Percentiles rank a stretch among this genome's conserved stretches.
phyloP scores from a whole-genome alignment of 1,140 invertebrate genomes.

The Batillaria attramentaria region DNA sequence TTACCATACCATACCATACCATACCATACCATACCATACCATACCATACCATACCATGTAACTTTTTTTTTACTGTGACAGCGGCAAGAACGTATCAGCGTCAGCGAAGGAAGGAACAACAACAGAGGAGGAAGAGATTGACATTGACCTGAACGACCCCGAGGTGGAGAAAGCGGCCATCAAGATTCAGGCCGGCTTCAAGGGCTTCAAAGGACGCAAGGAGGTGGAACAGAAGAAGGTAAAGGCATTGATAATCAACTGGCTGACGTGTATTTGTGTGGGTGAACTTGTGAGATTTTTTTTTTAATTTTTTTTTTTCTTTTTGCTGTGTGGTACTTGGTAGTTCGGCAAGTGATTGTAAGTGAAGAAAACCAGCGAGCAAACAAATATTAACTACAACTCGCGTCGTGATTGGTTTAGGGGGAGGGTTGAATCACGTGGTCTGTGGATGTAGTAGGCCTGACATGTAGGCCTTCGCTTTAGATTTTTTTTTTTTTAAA shows the following conservation, averaged over 20 bases:
- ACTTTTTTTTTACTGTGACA: background rate
- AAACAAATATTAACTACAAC: background rate
- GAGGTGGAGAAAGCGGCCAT: slow-evolving; percentile 61
- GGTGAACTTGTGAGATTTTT: background rate
- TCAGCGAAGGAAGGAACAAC: background rate
- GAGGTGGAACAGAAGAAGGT: background rate
- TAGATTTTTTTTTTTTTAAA: background rate
- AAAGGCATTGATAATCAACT: no score
- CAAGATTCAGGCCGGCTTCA: slow-evolving; percentile 66
- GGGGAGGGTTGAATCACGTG: background rate
- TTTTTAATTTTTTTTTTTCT: background rate
- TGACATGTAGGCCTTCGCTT: no score
- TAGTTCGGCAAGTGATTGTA: background rate
- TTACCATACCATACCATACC: background rate
- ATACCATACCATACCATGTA: background rate
- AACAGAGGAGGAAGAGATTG: slow-evolving; percentile 49
- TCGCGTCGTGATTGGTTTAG: background rate
- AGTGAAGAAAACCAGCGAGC: background rate
- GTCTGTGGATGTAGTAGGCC: no score
- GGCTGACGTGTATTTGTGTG: background rate
- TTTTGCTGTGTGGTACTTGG: background rate
- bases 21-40: background rate
- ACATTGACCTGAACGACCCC: slow-evolving; percentile 66
- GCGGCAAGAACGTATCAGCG: background rate
- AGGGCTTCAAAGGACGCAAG: slow-evolving; percentile 56